Conservation (phyloP, 2,113 vertebrate genomes). For the Pan paniscus region DNA sequence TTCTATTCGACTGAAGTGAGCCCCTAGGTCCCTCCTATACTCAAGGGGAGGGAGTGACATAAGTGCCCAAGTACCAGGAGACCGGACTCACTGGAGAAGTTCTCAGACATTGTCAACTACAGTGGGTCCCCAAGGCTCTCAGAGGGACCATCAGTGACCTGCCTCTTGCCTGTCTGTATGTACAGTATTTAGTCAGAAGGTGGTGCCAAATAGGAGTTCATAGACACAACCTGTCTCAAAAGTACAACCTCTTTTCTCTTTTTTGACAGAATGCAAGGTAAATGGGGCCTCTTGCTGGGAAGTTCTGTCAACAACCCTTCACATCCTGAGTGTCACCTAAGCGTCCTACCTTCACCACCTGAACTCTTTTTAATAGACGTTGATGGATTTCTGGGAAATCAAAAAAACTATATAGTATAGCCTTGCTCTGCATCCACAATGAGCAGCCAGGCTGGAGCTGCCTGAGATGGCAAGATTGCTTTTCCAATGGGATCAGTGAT, state of each 20-base stretch:
- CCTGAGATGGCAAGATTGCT: not conserved
- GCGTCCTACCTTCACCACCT: not conserved
- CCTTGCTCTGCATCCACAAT: not conserved
- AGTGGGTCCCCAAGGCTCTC: not conserved
- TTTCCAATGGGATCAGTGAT: not conserved
- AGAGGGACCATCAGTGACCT: not conserved
- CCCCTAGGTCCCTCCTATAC: not conserved
- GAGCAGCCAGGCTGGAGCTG: not conserved
- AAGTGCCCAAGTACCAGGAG: not conserved
- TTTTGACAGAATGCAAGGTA: conserved; percentile 5
- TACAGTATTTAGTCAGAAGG: not conserved
- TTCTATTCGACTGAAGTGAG: not conserved
- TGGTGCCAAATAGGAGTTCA: conserved; percentile 37
- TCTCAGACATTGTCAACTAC: not conserved
- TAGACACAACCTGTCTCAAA: not conserved
- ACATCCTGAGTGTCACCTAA: no score
- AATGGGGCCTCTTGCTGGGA: not conserved
- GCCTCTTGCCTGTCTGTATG: not conserved
- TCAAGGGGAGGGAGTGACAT: not conserved
- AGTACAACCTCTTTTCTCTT: not conserved
- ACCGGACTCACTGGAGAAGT: not conserved
- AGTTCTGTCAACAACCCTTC: not conserved
- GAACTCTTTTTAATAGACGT: not conserved
- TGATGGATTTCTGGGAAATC: not conserved
- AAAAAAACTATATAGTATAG: not conserved